Evolutionary conservation across 2,113 vertebrate genomes (phyloP).

Genomic region (Pygoscelis adeliae): DNA sequence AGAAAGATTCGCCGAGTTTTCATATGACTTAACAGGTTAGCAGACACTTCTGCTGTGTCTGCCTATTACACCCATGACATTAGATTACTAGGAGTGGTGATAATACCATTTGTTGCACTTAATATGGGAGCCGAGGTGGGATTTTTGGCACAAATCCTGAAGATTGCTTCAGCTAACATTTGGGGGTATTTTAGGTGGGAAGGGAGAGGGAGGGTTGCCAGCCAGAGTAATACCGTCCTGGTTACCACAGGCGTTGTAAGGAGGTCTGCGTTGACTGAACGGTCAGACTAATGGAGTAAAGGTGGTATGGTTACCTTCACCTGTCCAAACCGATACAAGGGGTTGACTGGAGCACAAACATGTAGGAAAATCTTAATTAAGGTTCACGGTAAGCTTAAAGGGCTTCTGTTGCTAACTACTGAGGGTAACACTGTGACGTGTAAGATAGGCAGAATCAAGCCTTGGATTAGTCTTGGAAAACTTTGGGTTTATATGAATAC

Average conservation of each 20-base stretch:
- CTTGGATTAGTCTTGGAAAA: neutral
- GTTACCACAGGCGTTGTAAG: rapidly evolving
- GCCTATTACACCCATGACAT: rapidly evolving
- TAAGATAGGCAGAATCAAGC: neutral
- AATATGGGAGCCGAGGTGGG: neutral
- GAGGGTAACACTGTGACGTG: neutral
- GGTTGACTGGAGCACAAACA: neutral
- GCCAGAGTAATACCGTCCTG: neutral
- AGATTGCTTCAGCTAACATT: neutral
- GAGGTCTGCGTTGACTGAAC: no score
- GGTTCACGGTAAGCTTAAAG: neutral
- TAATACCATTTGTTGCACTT: neutral
- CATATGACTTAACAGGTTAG: neutral
- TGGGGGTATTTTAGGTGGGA: neutral
- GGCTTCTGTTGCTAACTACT: neutral
- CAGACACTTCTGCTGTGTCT: neutral
- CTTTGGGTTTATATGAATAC: neutral
- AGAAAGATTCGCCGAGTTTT: neutral
- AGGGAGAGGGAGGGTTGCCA: neutral
- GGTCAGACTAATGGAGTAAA: neutral
- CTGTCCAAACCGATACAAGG: neutral
- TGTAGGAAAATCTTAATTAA: neutral
- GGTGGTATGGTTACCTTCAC: rapidly evolving
- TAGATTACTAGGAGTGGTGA: rapidly evolving
- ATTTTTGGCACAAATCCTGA: neutral